Evolutionary conservation across 2,888 invertebrate species (phyloP).

Genomic region (Chydorus sphaericus): DNA sequence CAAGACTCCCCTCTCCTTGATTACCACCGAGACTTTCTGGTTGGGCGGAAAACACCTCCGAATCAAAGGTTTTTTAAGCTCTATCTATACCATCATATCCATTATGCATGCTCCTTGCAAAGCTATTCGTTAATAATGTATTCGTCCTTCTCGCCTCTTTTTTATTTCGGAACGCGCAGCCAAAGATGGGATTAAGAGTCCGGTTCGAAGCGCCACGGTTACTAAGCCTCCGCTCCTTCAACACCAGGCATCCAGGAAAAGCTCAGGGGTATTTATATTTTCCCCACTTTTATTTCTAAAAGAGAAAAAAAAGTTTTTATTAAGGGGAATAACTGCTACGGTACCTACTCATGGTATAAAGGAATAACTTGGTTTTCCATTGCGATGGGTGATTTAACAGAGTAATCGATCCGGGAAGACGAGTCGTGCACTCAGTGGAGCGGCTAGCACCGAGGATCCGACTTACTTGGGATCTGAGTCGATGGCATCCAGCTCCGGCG

Average conservation of each 20-base stretch:
- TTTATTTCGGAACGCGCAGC: conserved; percentile 22
- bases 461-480: conserved; percentile 3
- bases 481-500: conserved; percentile 13
- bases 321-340: background rate
- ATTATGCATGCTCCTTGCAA: background rate
- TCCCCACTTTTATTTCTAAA: background rate
- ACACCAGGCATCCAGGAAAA: conserved; percentile 28
- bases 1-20: conserved; percentile 43
- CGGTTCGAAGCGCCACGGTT: conserved; percentile 21
- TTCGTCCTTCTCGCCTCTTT: background rate
- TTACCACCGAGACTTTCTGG: conserved; percentile 42
- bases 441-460: conserved; percentile 35
- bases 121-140: background rate
- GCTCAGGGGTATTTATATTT: conserved; percentile 30
- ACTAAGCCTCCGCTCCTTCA: conserved; percentile 11
- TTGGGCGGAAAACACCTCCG: conserved; percentile 49
- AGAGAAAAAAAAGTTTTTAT: background rate
- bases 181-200: conserved; percentile 27
- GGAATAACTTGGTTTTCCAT: background rate
- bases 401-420: conserved; percentile 24
- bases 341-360: background rate
- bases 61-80: conserved; percentile 49
- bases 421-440: conserved; percentile 19
- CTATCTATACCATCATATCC: background rate
- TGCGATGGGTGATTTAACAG: conserved; percentile 1